Conservation (phyloP, 2,888 invertebrate species). For the Folsomia candida region DNA sequence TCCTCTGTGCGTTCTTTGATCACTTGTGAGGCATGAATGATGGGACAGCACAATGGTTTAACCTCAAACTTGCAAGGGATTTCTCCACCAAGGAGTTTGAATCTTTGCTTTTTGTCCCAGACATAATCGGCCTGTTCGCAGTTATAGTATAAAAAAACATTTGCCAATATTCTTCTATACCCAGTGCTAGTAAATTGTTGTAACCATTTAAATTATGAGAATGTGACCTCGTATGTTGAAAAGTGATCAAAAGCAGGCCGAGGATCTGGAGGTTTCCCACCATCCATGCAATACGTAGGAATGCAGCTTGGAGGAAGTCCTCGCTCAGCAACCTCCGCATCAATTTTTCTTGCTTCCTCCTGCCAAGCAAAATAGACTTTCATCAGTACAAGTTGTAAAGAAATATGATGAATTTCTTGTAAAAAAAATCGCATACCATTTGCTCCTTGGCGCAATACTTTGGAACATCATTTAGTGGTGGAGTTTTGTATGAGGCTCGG, state of each 20-base stretch:
- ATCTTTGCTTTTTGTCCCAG: constrained; percentile 34
- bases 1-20: constrained; percentile 48
- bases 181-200: neutral
- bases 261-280: constrained; percentile 45
- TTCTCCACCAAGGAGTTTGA: constrained; percentile 44
- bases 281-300: constrained; percentile 46
- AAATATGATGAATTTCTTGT: neutral
- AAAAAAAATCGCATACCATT: no score
- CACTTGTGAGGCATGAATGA: constrained; percentile 31
- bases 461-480: constrained; percentile 41
- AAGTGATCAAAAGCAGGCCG: constrained; percentile 49
- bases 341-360: constrained; percentile 38
- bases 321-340: constrained; percentile 29
- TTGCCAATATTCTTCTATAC: neutral
- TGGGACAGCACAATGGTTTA: constrained; percentile 42
- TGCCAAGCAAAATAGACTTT: constrained; percentile 13
- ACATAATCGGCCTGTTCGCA: constrained; percentile 42
- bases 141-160: neutral
- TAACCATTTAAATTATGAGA: neutral
- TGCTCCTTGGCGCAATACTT: constrained; percentile 42
- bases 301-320: constrained; percentile 44
- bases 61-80: constrained; percentile 41
- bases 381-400: no score
- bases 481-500: constrained; percentile 42
- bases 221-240: constrained; percentile 45